Conservation (phyloP, 2,797 vertebrate genomes). For the Aldrovandia affinis region DNA sequence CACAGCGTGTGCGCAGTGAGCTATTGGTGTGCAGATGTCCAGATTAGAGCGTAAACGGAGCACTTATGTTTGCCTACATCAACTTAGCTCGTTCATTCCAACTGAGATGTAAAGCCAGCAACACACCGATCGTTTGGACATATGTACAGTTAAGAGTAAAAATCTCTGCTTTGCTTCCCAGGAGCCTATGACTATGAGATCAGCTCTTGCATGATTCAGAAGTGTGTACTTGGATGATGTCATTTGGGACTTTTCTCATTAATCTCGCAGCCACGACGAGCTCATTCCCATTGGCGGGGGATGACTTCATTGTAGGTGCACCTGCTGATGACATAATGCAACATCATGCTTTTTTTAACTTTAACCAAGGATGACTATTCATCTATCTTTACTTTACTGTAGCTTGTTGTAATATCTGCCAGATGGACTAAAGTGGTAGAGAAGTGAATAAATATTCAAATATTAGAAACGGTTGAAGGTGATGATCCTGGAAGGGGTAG, state of each 20-base stretch:
- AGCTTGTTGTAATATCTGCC: not conserved
- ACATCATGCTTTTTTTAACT: not conserved
- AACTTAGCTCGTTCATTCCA: not conserved
- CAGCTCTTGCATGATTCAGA: not conserved
- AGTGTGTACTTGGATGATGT: not conserved
- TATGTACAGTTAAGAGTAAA: not conserved
- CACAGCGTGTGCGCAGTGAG: not conserved
- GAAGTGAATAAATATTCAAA: not conserved
- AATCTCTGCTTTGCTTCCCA: not conserved
- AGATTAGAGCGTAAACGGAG: not conserved
- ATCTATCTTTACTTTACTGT: not conserved
- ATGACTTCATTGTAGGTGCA: not conserved
- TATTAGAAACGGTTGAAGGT: not conserved
- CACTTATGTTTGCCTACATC: not conserved
- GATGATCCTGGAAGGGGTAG: not conserved
- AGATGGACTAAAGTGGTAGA: not conserved
- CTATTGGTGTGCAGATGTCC: not conserved
- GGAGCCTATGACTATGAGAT: not conserved
- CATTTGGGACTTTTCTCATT: not conserved
- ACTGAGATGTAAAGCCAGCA: not conserved
- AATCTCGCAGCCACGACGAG: not conserved
- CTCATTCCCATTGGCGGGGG: not conserved
- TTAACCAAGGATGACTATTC: not conserved
- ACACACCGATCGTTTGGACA: not conserved
- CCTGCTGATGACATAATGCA: conserved; percentile 8